Conservation (phyloP, 2,113 vertebrate genomes). For the Grus americana region DNA sequence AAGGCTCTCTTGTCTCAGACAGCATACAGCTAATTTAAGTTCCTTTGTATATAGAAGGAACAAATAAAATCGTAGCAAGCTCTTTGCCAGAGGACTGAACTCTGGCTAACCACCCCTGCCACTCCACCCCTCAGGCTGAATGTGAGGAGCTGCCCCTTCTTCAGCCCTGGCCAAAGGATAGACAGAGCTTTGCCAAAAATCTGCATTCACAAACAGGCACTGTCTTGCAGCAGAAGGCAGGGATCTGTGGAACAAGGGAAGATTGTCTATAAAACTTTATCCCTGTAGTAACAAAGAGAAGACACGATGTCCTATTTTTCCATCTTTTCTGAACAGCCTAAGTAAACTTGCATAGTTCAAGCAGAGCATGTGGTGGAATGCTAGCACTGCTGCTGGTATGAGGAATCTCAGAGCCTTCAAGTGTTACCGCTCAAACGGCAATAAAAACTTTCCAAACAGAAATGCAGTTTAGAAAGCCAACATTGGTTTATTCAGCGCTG, state of each 20-base stretch:
- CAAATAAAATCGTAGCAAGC: neutral
- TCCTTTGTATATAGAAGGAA: conserved; percentile 6
- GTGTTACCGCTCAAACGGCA: no score
- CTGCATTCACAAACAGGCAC: neutral
- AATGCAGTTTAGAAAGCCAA: no score
- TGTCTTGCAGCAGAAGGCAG: neutral
- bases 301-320: neutral
- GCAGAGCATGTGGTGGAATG: neutral
- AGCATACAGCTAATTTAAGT: neutral
- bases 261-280: neutral
- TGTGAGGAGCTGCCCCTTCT: neutral
- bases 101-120: neutral
- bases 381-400: neutral
- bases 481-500: no score
- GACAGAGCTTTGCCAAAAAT: neutral
- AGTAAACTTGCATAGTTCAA: neutral
- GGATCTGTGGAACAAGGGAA: neutral
- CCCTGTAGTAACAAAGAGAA: neutral
- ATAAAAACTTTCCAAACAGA: no score
- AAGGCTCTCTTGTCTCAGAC: conserved; percentile 38
- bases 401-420: neutral
- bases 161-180: neutral
- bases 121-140: neutral
- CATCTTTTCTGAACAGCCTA: neutral
- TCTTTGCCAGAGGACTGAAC: neutral